These are phyloP conservation scores for Sphaerophoria rueppellii DNA, from an alignment of 2,888 invertebrate genomes.

Conservation along the genomic window DNA sequence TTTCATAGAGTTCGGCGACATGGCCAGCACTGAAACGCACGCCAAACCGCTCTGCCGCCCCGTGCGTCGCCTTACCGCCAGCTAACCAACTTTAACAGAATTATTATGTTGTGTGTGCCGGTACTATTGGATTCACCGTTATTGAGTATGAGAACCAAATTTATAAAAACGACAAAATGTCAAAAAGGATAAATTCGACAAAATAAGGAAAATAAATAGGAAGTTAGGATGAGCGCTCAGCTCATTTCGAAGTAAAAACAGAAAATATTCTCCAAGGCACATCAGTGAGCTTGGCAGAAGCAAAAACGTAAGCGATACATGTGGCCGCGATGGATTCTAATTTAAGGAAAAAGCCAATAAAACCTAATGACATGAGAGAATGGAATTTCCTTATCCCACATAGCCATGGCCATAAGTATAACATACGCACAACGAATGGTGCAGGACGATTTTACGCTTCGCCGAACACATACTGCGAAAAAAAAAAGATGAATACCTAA, in stretches of 20 bases:
- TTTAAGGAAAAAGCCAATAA: slow-evolving; percentile 81
- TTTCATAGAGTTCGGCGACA: slow-evolving; percentile 64
- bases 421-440: slow-evolving; percentile 62
- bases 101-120: background rate
- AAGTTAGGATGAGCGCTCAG: slow-evolving; percentile 63
- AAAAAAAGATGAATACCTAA: slow-evolving; percentile 39
- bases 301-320: slow-evolving; percentile 56
- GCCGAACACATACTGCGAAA: slow-evolving; percentile 64
- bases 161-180: slow-evolving; percentile 71
- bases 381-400: slow-evolving; percentile 65
- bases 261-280: slow-evolving; percentile 53
- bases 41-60: too few species aligned
- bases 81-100: slow-evolving; percentile 14
- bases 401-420: slow-evolving; percentile 1
- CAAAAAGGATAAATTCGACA: slow-evolving; percentile 59
- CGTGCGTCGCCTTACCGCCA: slow-evolving; percentile 1
- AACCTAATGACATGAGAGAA: slow-evolving; percentile 81
- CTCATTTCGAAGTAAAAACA: slow-evolving; percentile 32
- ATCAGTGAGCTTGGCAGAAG: slow-evolving; percentile 5
- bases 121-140: slow-evolving; percentile 43
- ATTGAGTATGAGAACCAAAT: slow-evolving; percentile 35
- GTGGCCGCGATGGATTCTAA: slow-evolving; percentile 73
- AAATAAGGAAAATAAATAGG: slow-evolving; percentile 73
- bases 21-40: slow-evolving; percentile 2
- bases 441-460: slow-evolving; percentile 74